Evolutionary conservation across 1,140 invertebrate genomes (phyloP).

Genomic region (Drosophila willistoni): DNA sequence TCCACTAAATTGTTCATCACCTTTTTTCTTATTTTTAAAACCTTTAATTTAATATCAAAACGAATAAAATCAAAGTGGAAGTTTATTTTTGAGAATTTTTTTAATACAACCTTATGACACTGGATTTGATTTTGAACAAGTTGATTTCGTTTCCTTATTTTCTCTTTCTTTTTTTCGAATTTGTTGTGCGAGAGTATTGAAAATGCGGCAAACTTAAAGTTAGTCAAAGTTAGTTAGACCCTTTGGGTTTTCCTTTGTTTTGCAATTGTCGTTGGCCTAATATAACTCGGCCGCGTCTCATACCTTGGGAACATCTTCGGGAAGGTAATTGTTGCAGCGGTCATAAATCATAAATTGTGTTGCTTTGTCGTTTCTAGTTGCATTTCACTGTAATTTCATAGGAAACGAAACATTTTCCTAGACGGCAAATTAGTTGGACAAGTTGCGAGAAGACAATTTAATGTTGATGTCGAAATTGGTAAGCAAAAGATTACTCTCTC

Average conservation of each 20-base stretch:
- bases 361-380: slow-evolving; percentile 53
- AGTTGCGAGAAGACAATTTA: slow-evolving; percentile 27
- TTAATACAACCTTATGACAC: no score
- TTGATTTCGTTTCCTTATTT: no score
- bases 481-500: background rate
- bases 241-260: slow-evolving; percentile 1
- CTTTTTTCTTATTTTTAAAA: no score
- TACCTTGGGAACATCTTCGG: slow-evolving; percentile 70
- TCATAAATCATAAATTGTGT: slow-evolving; percentile 75
- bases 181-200: background rate
- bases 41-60: no score
- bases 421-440: slow-evolving; percentile 55
- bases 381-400: slow-evolving; percentile 72
- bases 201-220: background rate
- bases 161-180: no score
- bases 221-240: background rate
- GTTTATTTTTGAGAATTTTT: no score
- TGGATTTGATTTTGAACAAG: no score
- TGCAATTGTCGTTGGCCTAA: slow-evolving; percentile 28
- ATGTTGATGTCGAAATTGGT: slow-evolving; percentile 3
- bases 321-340: slow-evolving; percentile 72
- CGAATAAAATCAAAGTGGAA: no score
- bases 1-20: no score
- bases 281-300: slow-evolving; percentile 36
- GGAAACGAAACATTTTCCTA: slow-evolving; percentile 48